Base-by-base conservation (phyloP, 2,888 invertebrate genomes). In the Dryobotodes eremita region DNA sequence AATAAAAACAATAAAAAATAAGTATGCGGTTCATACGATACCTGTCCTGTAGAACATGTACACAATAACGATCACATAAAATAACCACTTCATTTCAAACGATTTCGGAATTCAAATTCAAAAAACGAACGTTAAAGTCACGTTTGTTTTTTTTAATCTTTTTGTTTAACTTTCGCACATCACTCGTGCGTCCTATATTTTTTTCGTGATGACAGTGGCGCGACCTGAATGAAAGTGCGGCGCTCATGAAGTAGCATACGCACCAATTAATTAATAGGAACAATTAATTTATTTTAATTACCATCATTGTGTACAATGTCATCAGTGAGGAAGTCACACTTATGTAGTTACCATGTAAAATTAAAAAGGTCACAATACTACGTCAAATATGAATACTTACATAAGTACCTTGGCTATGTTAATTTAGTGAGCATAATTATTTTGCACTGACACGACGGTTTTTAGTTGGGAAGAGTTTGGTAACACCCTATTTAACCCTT, bases 21-120 rank as follows among this genome's bases (percentile, higher is more conserved):
- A 6, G 50, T 57, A n/a, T 57, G 13, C 7, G 2, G 5, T 10
- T 68, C 2, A 65, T 82, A 73, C 61, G 20, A 66, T 85, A 95
- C 96, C 96, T 90, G 94, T 89, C 90, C 93, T 93, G 76, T 94
- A 94, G 74, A 91, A 92, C 94, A 95, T 93, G 78, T 94, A 95
- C 71, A 93, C 79, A 26, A 95, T 91, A 79, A 95, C 92, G 61
- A 95, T 81, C 79, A 94, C 90, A 85, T 93, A 94, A 80, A 95
- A 93, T 78, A 93, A 26, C 94, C 94, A 94, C 94, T 96, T 95
- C 95, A 95, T 95, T 88, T 90, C 92, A 70, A 65, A 50, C n/a
- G 42, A 66, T 36, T 76, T 68, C 31, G 17, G 13, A 76, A 72
- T 59, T 62, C 42, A n/a, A 80, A 76, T 86, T 71, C 13, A 50